A percentile compares a stretch with the other conserved stretches of the same genome.
These are phyloP conservation scores for Cosmorhoe ocellata DNA, from an alignment of 2,888 invertebrate species.

Conservation along the genomic window DNA sequence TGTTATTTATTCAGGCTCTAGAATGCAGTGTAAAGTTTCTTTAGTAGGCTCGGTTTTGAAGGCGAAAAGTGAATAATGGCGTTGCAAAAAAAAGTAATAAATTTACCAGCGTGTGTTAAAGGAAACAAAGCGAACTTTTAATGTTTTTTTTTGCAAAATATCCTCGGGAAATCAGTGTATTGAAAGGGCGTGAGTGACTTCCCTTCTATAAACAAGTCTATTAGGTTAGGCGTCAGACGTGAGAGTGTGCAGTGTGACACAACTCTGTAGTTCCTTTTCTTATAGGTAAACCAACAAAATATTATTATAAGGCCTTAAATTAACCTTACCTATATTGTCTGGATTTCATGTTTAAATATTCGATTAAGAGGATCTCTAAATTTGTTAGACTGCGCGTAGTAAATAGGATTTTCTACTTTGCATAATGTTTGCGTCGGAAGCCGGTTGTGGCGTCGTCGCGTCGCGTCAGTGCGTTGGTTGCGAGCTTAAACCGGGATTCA, in stretches of 20 bases:
- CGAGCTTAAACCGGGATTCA: neutral
- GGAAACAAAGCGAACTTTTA: constrained; percentile 24
- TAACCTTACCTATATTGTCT: no score
- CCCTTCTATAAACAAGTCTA: constrained; percentile 60
- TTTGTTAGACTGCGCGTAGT: neutral
- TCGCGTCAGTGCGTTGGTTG: neutral
- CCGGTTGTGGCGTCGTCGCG: neutral
- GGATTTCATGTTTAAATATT: no score
- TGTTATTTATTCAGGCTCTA: no score
- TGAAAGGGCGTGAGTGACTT: constrained; percentile 47
- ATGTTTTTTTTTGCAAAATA: constrained; percentile 22
- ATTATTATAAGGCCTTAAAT: no score
- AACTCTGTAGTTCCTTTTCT: no score
- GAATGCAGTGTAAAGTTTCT: no score
- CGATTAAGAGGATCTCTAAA: constrained; percentile 4
- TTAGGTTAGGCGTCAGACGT: constrained; percentile 53
- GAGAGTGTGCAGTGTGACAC: constrained; percentile 37
- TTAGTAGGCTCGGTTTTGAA: neutral
- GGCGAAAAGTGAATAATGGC: constrained; percentile 24
- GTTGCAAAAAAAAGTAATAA: constrained; percentile 31
- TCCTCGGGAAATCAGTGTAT: constrained; percentile 44
- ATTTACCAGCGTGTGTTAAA: constrained; percentile 20
- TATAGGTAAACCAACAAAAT: no score
- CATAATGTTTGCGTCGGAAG: constrained; percentile 51
- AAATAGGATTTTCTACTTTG: constrained; percentile 67